phyloP scores from a whole-genome alignment of 2,888 invertebrate genomes.

The Artemia sinica region DNA sequence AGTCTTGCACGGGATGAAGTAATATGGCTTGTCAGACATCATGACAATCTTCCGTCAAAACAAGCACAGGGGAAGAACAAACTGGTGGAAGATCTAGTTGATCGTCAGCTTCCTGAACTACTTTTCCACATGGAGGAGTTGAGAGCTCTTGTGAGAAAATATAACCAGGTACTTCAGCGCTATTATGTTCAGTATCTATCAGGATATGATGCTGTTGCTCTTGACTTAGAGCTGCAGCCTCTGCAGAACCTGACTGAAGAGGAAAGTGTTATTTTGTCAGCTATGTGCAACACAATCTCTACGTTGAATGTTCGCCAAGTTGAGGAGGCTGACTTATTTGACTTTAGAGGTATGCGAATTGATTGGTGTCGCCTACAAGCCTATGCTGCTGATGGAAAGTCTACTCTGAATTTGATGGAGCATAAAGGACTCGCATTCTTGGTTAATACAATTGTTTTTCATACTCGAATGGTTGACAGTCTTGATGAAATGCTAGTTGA shows the following conservation, averaged over 20 bases:
- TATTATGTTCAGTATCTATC: conserved; percentile 94
- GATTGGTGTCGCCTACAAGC: conserved; percentile 97
- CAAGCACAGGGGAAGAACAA: conserved; percentile 55
- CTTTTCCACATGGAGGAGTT: conserved; percentile 96
- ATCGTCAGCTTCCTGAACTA: conserved; percentile 86
- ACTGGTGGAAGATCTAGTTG: conserved; percentile 78
- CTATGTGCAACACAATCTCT: conserved; percentile 72
- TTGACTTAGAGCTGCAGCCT: conserved; percentile 67
- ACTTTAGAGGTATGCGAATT: conserved; percentile 79
- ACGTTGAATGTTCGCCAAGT: conserved; percentile 80
- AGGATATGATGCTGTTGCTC: conserved; percentile 81
- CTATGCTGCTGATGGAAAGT: conserved; percentile 68
- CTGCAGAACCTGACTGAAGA: conserved; percentile 75
- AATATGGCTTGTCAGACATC: conserved; percentile 85
- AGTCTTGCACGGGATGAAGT: conserved; percentile 94
- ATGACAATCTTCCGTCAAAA: conserved; percentile 66
- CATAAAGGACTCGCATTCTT: conserved; percentile 71
- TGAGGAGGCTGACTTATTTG: conserved; percentile 85
- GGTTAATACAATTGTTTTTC: conserved; percentile 88
- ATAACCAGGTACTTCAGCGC: conserved; percentile 88
- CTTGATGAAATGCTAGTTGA: conserved; percentile 91
- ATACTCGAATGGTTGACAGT: conserved; percentile 94
- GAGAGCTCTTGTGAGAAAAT: conserved; percentile 75
- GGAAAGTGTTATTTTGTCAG: conserved; percentile 80
- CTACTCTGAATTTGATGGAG: conserved; percentile 53